Conservation (phyloP, 2,797 vertebrate genomes). For the Pangasius djambal region DNA sequence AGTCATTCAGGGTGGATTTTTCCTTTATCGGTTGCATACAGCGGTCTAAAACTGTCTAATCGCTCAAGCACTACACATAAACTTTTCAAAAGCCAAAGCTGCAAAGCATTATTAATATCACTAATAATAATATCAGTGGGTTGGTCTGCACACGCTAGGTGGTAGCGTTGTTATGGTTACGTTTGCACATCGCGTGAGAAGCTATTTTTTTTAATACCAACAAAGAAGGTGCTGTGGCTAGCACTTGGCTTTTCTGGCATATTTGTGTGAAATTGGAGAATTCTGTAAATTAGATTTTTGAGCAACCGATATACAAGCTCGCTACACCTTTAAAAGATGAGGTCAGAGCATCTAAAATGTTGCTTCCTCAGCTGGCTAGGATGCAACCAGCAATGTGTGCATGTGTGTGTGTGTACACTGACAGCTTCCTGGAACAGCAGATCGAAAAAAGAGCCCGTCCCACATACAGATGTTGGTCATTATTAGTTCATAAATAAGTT, state of each 20-base stretch:
- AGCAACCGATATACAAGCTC: background rate
- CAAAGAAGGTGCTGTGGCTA: background rate
- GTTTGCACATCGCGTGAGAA: background rate
- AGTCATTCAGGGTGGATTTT: background rate
- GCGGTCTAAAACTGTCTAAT: background rate
- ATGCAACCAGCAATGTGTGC: background rate
- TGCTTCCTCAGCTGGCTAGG: background rate
- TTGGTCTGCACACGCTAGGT: background rate
- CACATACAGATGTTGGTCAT: conserved; percentile 71
- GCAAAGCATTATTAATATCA: too few relatives aligned
- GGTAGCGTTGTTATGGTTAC: background rate
- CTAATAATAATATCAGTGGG: background rate
- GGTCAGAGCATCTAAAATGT: background rate
- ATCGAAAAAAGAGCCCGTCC: conserved; percentile 58
- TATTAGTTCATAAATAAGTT: conserved; percentile 58
- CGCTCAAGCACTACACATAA: background rate
- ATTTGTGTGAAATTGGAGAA: background rate
- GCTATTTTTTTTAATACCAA: background rate
- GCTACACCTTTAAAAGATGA: background rate
- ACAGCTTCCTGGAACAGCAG: conserved; percentile 60
- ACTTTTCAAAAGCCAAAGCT: background rate
- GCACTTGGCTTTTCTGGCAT: background rate
- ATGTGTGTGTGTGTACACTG: conserved; percentile 50
- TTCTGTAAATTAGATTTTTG: background rate
- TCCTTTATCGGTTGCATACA: background rate